Percentiles rank a stretch among this genome's conserved stretches.
These are phyloP conservation scores for Calonectris borealis DNA, from an alignment of 2,113 vertebrate species.

Conservation along the genomic window DNA sequence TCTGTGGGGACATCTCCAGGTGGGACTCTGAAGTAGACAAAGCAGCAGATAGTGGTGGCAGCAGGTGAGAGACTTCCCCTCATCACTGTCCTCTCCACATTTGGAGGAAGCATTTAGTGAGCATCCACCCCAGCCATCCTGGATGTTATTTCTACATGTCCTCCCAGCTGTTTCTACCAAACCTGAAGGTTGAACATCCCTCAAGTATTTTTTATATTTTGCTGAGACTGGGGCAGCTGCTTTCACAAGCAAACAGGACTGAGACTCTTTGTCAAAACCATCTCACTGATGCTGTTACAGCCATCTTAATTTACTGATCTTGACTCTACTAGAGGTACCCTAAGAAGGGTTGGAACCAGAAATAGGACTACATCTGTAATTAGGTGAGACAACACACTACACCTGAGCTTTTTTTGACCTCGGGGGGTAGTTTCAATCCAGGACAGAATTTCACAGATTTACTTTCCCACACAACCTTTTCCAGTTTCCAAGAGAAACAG, in stretches of 20 bases:
- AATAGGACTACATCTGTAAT: background rate
- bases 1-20: background rate
- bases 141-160: background rate
- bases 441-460: background rate
- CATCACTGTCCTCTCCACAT: background rate
- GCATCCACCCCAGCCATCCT: background rate
- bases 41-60: background rate
- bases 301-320: background rate
- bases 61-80: background rate
- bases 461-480: background rate
- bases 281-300: background rate
- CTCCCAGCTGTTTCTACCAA: background rate
- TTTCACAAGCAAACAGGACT: background rate
- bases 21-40: background rate
- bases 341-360: background rate
- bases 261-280: background rate
- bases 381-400: background rate
- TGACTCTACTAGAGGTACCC: background rate
- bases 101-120: background rate
- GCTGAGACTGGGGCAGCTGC: background rate
- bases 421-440: background rate
- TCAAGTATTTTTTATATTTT: background rate
- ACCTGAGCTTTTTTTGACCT: background rate
- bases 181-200: background rate
- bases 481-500: background rate